Conservation (phyloP, 2,113 vertebrate species). For the Macaca nemestrina region DNA sequence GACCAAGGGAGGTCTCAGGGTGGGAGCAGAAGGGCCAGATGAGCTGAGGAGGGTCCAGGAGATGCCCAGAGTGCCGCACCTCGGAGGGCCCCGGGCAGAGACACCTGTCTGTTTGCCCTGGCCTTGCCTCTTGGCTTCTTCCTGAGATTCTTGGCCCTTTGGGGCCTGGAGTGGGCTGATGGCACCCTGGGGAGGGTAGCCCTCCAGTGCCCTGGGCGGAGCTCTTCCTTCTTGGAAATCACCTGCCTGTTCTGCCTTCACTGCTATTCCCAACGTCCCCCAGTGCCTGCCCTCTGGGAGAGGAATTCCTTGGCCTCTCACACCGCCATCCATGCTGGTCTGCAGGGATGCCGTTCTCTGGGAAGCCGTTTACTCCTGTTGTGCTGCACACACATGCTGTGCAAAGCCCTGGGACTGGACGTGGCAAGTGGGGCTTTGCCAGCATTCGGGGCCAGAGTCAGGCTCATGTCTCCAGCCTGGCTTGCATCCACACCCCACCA, state of each 20-base stretch:
- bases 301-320: slow-evolving; percentile 78
- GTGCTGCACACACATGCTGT: neutral
- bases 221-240: slow-evolving; percentile 74
- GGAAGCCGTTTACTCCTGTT: neutral
- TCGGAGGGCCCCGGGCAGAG: neutral
- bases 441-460: slow-evolving; percentile 67
- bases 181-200: neutral
- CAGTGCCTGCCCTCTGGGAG: slow-evolving; percentile 41
- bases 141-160: neutral
- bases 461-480: neutral
- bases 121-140: neutral
- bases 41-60: neutral
- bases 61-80: neutral
- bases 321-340: slow-evolving; percentile 77
- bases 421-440: slow-evolving; percentile 65
- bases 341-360: slow-evolving; percentile 49
- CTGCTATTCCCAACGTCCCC: slow-evolving; percentile 76
- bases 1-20: neutral
- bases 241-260: slow-evolving; percentile 83
- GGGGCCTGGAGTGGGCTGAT: neutral
- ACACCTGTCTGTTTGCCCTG: neutral
- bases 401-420: neutral
- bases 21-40: neutral
- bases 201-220: slow-evolving; percentile 62
- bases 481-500: too few relatives aligned